Evolutionary conservation across 2,113 vertebrate species (phyloP).

Genomic region (Hydrolagus affinis): DNA sequence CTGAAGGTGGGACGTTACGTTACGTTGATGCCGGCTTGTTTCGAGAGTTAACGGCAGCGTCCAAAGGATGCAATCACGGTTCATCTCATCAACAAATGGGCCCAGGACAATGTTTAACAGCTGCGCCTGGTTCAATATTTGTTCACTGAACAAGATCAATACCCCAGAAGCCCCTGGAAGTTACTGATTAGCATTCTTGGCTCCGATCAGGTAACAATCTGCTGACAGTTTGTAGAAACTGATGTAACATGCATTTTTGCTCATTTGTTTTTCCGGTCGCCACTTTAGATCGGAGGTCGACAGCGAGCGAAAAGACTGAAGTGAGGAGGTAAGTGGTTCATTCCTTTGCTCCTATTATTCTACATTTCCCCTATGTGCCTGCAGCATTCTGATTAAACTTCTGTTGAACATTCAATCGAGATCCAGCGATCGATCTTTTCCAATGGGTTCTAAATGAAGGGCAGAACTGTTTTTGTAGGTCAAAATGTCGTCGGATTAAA

Average conservation of each 20-base stretch:
- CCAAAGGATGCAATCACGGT: no score
- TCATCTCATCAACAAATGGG: no score
- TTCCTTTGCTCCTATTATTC: not conserved
- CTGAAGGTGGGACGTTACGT: no score
- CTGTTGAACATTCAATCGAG: not conserved
- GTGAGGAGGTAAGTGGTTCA: not conserved
- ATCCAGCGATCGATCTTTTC: not conserved
- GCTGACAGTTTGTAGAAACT: no score
- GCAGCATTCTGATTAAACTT: not conserved
- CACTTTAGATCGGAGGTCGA: not conserved
- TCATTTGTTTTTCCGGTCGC: not conserved
- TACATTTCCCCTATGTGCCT: not conserved
- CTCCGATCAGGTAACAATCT: not conserved
- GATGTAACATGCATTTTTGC: not conserved
- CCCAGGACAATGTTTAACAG: conserved; percentile 10
- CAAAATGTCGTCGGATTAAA: no score
- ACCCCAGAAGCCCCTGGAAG: not conserved
- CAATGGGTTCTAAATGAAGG: not conserved
- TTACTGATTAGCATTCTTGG: not conserved
- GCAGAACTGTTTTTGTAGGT: no score
- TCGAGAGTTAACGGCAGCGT: no score
- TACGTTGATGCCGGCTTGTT: no score
- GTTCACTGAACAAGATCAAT: not conserved
- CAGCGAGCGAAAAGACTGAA: no score
- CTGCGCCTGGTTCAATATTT: conserved; percentile 4